Evolutionary conservation across 64 coral and sea anemone species (phyloP).

Genomic region (Actinia tenebrosa): DNA sequence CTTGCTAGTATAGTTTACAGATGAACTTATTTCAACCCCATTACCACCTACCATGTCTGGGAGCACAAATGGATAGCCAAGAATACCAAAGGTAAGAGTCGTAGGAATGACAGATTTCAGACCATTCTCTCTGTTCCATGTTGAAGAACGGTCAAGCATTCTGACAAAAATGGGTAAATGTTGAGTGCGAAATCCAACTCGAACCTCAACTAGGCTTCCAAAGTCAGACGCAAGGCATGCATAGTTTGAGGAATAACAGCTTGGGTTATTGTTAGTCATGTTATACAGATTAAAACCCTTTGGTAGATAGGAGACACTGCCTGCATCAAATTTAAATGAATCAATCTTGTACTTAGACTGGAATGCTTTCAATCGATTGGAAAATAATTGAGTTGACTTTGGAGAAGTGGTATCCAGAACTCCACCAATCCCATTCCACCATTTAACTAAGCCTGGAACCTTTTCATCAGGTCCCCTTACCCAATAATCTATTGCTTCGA

Average conservation of each 20-base stretch:
- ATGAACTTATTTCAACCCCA: background rate
- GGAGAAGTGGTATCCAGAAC: slow-evolving; percentile 53
- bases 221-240: slow-evolving; percentile 51
- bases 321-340: slow-evolving; percentile 83
- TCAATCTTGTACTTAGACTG: slow-evolving; percentile 56
- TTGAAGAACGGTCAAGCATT: slow-evolving; percentile 40
- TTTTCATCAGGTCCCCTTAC: slow-evolving; percentile 49
- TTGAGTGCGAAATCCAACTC: slow-evolving; percentile 67
- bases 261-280: slow-evolving; percentile 38
- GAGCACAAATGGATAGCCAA: slow-evolving; percentile 87
- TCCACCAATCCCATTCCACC: slow-evolving; percentile 68
- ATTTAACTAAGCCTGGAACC: slow-evolving; percentile 55
- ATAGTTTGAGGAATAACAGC: slow-evolving; percentile 43
- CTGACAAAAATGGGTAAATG: slow-evolving; percentile 52
- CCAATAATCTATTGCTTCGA: slow-evolving; percentile 47
- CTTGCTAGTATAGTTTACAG: background rate
- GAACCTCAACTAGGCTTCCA: slow-evolving; percentile 45
- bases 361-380: slow-evolving; percentile 58
- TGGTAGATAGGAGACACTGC: slow-evolving; percentile 61
- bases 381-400: slow-evolving; percentile 39
- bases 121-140: slow-evolving; percentile 54
- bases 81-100: slow-evolving; percentile 65
- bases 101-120: slow-evolving; percentile 64
- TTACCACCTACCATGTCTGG: slow-evolving; percentile 67
- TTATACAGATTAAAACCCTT: slow-evolving; percentile 45